A percentile compares a stretch with the other conserved stretches of the same genome.
Evolutionary conservation across 2,888 invertebrate genomes (phyloP).

Genomic region (Ochropleura leucogaster): DNA sequence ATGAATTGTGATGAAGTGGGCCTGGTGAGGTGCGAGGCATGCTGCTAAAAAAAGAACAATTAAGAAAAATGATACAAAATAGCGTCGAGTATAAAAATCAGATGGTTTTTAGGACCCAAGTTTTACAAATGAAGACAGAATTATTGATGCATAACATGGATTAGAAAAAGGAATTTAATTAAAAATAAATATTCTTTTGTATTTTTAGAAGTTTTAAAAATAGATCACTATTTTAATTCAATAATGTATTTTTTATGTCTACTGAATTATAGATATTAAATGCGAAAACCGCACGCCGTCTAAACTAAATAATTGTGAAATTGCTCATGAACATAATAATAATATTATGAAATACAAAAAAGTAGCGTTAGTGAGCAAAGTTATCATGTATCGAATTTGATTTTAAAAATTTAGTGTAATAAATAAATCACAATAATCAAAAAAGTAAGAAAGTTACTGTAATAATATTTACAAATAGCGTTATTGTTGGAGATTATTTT

Average conservation of each 20-base stretch:
- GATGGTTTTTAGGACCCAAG: conserved; percentile 1
- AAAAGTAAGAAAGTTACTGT: not conserved
- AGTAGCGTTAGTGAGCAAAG: not conserved
- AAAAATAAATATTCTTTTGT: not conserved
- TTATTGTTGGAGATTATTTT: conserved; percentile 25
- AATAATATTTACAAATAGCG: conserved; percentile 26
- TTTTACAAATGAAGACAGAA: conserved; percentile 30
- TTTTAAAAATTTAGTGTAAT: conserved; percentile 1
- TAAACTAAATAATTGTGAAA: not conserved
- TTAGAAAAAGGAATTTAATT: not conserved
- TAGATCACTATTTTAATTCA: conserved; percentile 19
- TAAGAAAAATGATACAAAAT: not conserved
- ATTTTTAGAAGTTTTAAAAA: not conserved
- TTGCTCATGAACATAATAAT: not conserved
- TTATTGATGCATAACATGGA: conserved; percentile 17
- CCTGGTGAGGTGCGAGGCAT: conserved; percentile 96
- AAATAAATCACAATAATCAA: conserved; percentile 24
- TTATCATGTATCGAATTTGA: not conserved
- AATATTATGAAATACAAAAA: conserved; percentile 4
- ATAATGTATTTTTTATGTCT: not conserved
- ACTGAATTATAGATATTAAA: not conserved
- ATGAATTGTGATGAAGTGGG: conserved; percentile 99
- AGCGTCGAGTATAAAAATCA: not conserved
- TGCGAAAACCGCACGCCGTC: not conserved
- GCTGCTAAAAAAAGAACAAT: conserved; percentile 86